These are phyloP conservation scores for Ameiurus melas DNA, from an alignment of 2,113 vertebrate species.

Conservation along the genomic window DNA sequence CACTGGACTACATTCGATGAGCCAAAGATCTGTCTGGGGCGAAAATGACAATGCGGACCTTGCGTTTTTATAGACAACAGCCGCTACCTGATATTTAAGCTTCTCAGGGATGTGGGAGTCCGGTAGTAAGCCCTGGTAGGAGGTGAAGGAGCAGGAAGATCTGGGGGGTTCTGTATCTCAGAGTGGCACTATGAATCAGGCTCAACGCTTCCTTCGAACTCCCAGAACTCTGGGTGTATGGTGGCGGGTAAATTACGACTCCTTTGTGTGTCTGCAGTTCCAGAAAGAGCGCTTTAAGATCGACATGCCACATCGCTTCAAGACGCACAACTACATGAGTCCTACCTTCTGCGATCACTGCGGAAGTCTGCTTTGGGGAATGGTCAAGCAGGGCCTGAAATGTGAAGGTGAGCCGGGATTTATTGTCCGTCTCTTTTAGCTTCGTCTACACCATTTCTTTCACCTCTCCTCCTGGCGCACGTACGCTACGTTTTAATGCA, in stretches of 20 bases:
- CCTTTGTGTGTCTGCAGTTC: constrained; percentile 76
- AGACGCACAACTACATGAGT: constrained; percentile 96
- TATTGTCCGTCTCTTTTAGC: not conserved
- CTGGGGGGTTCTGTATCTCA: not conserved
- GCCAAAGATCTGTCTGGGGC: not conserved
- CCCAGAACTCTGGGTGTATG: not conserved
- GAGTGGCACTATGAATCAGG: constrained; percentile 37
- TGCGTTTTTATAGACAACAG: not conserved
- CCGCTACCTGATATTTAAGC: not conserved
- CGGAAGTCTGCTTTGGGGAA: constrained; percentile 95
- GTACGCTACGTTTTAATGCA: not conserved
- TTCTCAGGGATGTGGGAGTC: not conserved
- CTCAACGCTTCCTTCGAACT: not conserved
- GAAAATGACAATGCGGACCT: not conserved
- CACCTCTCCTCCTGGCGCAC: not conserved
- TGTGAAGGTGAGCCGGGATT: constrained; percentile 84
- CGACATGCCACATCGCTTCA: constrained; percentile 97
- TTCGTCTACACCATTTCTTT: not conserved
- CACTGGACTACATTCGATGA: not conserved
- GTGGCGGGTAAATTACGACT: constrained; percentile 28
- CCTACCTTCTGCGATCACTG: constrained; percentile 99
- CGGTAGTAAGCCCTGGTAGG: not conserved
- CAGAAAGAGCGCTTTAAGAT: constrained; percentile 99
- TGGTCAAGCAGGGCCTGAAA: constrained; percentile 96
- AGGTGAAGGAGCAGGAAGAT: not conserved